Evolutionary conservation across 2,113 vertebrate genomes (phyloP).

Genomic region (Drymodes brunneopygia): DNA sequence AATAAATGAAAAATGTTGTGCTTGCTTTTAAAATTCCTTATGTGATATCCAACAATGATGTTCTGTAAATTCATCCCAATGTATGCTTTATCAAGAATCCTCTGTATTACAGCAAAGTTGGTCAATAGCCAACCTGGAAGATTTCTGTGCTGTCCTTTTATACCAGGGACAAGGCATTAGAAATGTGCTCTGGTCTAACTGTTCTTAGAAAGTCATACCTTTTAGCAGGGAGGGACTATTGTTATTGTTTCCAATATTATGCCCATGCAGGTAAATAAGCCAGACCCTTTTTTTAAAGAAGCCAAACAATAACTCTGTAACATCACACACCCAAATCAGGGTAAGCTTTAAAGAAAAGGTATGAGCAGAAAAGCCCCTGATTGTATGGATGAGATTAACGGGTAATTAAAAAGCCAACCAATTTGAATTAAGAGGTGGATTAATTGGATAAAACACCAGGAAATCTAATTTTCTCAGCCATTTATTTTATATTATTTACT

Average conservation of each 20-base stretch:
- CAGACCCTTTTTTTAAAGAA: not conserved
- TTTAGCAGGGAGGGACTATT: not conserved
- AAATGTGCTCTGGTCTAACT: not conserved
- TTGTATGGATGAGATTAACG: slow-evolving; percentile 27
- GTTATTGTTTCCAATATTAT: not conserved
- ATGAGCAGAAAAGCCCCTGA: not conserved
- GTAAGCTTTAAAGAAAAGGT: not conserved
- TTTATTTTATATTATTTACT: slow-evolving; percentile 47
- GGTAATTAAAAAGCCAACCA: slow-evolving; percentile 57
- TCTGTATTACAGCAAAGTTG: not conserved
- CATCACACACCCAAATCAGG: not conserved
- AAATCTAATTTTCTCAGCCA: slow-evolving; percentile 64
- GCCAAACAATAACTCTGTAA: not conserved
- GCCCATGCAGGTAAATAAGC: not conserved
- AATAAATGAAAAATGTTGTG: not conserved
- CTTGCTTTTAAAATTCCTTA: not conserved
- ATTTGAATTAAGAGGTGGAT: slow-evolving; percentile 38
- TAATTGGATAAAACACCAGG: slow-evolving; percentile 60
- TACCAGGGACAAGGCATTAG: not conserved
- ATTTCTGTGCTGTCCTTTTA: not conserved
- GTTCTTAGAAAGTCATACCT: not conserved
- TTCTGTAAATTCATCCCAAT: not conserved
- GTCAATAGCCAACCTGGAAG: not conserved
- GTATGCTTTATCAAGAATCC: not conserved
- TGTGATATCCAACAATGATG: not conserved